Conservation (phyloP, 2,888 invertebrate genomes). For the Spilosoma lubricipeda region DNA sequence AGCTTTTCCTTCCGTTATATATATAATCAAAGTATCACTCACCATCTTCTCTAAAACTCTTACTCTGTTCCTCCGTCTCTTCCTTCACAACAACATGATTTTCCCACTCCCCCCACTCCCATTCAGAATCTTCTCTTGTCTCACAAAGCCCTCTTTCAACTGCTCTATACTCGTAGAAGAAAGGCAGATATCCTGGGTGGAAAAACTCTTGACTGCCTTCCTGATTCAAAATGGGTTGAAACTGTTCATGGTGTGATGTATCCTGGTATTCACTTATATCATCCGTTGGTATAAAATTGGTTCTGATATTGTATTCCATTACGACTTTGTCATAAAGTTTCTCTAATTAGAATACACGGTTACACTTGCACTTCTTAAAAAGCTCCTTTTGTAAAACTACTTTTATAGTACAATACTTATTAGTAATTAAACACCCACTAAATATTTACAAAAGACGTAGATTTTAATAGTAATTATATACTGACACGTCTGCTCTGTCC, state of each 20-base stretch:
- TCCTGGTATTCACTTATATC: constrained; percentile 45
- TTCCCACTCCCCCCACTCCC: constrained; percentile 64
- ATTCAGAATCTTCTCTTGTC: constrained; percentile 41
- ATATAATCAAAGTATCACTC: constrained; percentile 24
- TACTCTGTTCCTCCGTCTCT: constrained; percentile 58
- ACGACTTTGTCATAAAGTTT: neutral
- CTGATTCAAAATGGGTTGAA: constrained; percentile 34
- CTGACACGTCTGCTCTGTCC: constrained; percentile 35
- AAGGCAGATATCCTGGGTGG: constrained; percentile 63
- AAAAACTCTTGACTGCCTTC: constrained; percentile 51
- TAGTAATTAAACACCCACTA: neutral
- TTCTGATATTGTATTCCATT: constrained; percentile 63
- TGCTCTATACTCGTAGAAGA: constrained; percentile 66
- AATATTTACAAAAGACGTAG: neutral
- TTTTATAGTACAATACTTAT: neutral
- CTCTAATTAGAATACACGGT: neutral
- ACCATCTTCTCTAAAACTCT: constrained; percentile 69
- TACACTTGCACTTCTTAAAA: neutral
- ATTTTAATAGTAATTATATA: neutral
- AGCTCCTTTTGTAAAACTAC: neutral
- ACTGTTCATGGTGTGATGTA: constrained; percentile 22
- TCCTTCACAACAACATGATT: constrained; percentile 65
- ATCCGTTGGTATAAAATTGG: constrained; percentile 59
- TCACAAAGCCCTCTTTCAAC: constrained; percentile 51
- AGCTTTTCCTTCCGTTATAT: too few relatives aligned